These are phyloP conservation scores for Grantiella picta DNA, from an alignment of 2,113 vertebrate species.

Conservation along the genomic window DNA sequence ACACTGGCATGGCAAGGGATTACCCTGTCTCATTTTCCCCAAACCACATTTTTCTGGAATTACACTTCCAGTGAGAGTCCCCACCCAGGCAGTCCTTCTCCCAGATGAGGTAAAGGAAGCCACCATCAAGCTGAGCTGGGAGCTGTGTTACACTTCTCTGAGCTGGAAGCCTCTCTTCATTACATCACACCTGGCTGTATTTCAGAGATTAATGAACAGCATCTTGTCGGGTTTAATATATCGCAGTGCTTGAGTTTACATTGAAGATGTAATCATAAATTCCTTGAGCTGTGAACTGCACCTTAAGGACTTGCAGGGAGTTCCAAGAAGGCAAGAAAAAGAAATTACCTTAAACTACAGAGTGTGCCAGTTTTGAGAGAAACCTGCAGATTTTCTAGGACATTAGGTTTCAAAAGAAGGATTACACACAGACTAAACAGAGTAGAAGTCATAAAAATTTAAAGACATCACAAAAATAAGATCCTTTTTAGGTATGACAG, in stretches of 20 bases:
- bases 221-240: conserved; percentile 77
- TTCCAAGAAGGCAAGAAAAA: conserved; percentile 67
- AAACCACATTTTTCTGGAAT: conserved; percentile 53
- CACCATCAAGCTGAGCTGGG: conserved; percentile 29
- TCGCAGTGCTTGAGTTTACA: conserved; percentile 58
- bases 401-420: conserved; percentile 78
- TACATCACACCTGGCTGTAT: conserved; percentile 73
- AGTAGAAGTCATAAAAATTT: conserved; percentile 80
- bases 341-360: conserved; percentile 59
- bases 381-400: conserved; percentile 79
- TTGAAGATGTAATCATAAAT: conserved; percentile 73
- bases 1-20: conserved; percentile 27
- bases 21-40: conserved; percentile 33
- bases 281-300: conserved; percentile 70
- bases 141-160: conserved; percentile 43
- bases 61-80: conserved; percentile 12
- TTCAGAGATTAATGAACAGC: conserved; percentile 76
- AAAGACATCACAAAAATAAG: conserved; percentile 81
- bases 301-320: conserved; percentile 71
- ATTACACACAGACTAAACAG: conserved; percentile 83
- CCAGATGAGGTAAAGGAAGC: conserved; percentile 54
- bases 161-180: conserved; percentile 59
- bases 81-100: conserved; percentile 70
- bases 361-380: conserved; percentile 74
- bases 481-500: conserved; percentile 80